Percentiles rank a stretch among this genome's conserved stretches.
These are phyloP conservation scores for Druon quercuslanigerum DNA, from an alignment of 1,140 invertebrate species.

Conservation along the genomic window DNA sequence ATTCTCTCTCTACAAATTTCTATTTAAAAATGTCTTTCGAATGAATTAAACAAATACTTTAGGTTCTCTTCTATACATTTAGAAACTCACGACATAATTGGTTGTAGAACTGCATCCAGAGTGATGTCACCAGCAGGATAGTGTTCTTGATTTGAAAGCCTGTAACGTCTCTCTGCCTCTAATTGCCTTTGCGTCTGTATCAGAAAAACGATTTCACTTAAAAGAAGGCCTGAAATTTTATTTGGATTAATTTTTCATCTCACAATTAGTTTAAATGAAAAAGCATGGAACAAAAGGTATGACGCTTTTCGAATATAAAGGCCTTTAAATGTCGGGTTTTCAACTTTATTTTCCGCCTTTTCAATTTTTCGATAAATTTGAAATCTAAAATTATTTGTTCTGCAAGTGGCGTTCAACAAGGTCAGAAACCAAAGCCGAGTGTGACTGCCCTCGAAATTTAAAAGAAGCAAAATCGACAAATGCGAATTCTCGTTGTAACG, in stretches of 20 bases:
- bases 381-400: too few species aligned
- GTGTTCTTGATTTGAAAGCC: slow-evolving; percentile 72
- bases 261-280: background rate
- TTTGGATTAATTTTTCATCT: background rate
- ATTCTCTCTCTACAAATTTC: slow-evolving; percentile 11
- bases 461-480: background rate
- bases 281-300: too few species aligned
- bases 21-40: background rate
- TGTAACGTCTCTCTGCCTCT: slow-evolving; percentile 71
- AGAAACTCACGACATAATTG: slow-evolving; percentile 74
- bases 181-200: slow-evolving; percentile 74
- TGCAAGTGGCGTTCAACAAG: background rate
- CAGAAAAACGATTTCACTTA: slow-evolving; percentile 31
- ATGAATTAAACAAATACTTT: background rate
- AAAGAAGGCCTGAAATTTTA: slow-evolving; percentile 20
- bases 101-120: slow-evolving; percentile 73
- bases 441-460: background rate
- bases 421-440: slow-evolving; percentile 1
- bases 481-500: background rate
- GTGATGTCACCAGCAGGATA: slow-evolving; percentile 70
- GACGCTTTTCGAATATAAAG: too few species aligned
- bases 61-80: background rate
- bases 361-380: too few species aligned
- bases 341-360: too few species aligned
- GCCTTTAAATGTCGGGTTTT: background rate